Conservation (phyloP, 2,888 invertebrate species). For the Temnothorax rugatulus region DNA sequence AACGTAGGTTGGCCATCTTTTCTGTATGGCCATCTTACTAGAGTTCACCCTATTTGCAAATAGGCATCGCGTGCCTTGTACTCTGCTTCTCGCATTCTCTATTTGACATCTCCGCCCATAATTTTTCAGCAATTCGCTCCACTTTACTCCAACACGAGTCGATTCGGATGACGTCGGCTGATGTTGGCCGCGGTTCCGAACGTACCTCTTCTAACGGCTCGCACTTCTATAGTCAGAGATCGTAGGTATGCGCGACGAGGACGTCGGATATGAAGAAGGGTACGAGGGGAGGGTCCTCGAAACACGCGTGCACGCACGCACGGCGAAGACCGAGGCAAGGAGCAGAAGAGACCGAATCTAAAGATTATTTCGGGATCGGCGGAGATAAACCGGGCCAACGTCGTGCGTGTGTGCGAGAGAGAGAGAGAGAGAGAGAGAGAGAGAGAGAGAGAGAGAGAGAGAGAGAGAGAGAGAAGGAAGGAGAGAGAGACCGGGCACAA, state of each 20-base stretch:
- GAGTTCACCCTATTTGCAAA: neutral
- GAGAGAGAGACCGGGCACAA: conserved; percentile 10
- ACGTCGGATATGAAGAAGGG: neutral
- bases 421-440: neutral
- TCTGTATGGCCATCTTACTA: no score
- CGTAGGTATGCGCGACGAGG: conserved; percentile 12
- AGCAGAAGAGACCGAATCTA: conserved; percentile 81
- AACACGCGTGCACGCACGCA: conserved; percentile 7
- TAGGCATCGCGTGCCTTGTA: neutral
- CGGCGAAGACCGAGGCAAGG: conserved; percentile 68
- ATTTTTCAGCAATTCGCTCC: conserved; percentile 9
- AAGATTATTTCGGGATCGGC: conserved; percentile 83
- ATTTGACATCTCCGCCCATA: neutral
- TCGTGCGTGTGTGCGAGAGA: conserved; percentile 71
- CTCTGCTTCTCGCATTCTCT: neutral
- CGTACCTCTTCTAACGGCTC: conserved; percentile 5
- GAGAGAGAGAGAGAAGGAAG: neutral
- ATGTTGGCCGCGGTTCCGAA: conserved; percentile 34
- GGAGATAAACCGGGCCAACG: conserved; percentile 85
- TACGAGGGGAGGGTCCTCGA: conserved; percentile 26
- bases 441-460: neutral
- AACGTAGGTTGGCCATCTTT: no score
- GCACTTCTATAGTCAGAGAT: conserved; percentile 32
- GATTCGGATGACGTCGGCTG: conserved; percentile 20
- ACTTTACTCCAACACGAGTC: conserved; percentile 8